Base-by-base conservation (phyloP, 2,797 vertebrate genomes). In the Myotis daubentonii region DNA sequence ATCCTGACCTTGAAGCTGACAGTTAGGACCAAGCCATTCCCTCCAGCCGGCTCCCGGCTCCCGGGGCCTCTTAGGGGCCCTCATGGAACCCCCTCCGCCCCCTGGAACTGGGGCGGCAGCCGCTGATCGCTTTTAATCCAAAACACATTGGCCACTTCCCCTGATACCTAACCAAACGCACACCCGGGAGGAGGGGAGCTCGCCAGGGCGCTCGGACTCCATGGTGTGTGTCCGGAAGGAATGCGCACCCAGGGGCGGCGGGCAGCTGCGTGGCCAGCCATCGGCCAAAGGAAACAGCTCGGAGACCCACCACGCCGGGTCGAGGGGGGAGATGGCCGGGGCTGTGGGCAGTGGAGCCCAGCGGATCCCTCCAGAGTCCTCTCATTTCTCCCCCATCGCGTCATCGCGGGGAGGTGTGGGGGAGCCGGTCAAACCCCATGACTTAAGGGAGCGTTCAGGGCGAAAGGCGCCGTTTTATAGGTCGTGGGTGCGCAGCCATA, bases 351-450 rank as follows among this genome's bases (percentile, higher is more conserved):
- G 74, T 47, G 79, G 95, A 98, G 95, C 78, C 88, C 93, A 96
- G 97, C 53, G 86, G 96, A 95, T 97, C 98, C 98, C 97, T 94
- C n/a, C 95, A 96, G 98, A 96, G 97, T 97, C 97, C 87, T 97
- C 96, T 97, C 97, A 96, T 96, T 96, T 95, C 93, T 93, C 96
- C 97, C 74, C 93, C 91, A 97, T 94, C 97, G 97, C 98, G 98
- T 98, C 97, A 98, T 82, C 78, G 94, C 68, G 91, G 93, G 91
- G 96, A 44, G 70, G 96, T 96, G 94, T 91, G 94, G 97, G 97
- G 95, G 97, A 98, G 97, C 91, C 94, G 97, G 84, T 98, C 80
- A 87, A 97, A 93, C 95, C 91, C 93, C 68, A 96, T 97, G 96
- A 90, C 91, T 47, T 84, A 51, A 93, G 94, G 95, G 95, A 84